Percentiles rank a stretch among this genome's conserved stretches.
Conservation (phyloP, 1,140 invertebrate species). For the Muscidifurax raptorellus region DNA sequence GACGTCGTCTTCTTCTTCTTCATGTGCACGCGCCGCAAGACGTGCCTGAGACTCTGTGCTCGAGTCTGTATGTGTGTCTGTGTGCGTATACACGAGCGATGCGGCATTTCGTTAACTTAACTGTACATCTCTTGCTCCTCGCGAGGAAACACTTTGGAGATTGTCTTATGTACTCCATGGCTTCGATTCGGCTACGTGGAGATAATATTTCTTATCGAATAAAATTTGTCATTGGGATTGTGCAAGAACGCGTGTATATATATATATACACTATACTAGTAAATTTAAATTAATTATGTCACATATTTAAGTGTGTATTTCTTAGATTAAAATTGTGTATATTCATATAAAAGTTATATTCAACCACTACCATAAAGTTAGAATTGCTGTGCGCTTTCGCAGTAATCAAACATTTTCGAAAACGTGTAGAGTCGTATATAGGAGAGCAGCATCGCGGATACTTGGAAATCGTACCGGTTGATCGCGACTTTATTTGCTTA, state of each 20-base stretch:
- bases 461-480: too few relatives aligned
- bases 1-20: background rate
- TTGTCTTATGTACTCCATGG: background rate
- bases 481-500: background rate
- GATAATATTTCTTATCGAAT: too few relatives aligned
- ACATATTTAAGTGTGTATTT: too few relatives aligned
- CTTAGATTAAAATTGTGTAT: too few relatives aligned
- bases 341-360: too few relatives aligned
- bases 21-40: background rate
- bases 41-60: background rate
- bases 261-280: too few relatives aligned
- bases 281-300: too few relatives aligned
- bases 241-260: too few relatives aligned
- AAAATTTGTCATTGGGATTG: too few relatives aligned
- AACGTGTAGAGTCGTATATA: background rate
- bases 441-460: background rate
- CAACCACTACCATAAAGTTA: too few relatives aligned
- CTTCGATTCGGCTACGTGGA: background rate
- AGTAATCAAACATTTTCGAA: background rate
- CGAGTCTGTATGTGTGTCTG: background rate
- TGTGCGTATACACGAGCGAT: background rate
- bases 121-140: constrained; percentile 49
- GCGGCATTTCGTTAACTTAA: constrained; percentile 52
- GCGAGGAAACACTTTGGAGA: background rate
- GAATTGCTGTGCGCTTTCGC: too few relatives aligned